Evolutionary conservation across 2,888 invertebrate genomes (phyloP).

Genomic region (Heterodera filipjevi): DNA sequence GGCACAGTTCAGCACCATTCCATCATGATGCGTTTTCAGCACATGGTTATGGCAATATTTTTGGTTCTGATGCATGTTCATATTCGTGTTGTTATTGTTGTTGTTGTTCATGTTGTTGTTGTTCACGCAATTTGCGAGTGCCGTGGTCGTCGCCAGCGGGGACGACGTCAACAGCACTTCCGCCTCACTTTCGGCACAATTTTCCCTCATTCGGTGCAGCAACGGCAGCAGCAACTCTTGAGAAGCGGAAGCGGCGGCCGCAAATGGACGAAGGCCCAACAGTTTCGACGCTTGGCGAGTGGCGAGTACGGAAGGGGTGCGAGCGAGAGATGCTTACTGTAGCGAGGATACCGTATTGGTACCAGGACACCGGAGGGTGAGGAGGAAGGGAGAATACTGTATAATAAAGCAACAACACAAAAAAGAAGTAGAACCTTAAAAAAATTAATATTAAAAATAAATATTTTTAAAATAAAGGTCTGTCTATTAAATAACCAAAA

Average conservation of each 20-base stretch:
- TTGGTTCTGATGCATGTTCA: background rate
- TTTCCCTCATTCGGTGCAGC: conserved; percentile 2
- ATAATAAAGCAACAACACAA: too few species aligned
- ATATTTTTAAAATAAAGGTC: too few species aligned
- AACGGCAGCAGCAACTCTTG: conserved; percentile 4
- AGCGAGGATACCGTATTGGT: background rate
- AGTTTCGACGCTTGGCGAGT: background rate
- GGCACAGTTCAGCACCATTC: conserved; percentile 8
- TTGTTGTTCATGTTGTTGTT: background rate
- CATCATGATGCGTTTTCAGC: background rate
- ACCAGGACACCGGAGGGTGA: background rate
- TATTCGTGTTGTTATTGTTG: background rate
- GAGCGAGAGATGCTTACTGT: background rate
- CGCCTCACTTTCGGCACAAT: background rate
- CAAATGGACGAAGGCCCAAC: conserved; percentile 6
- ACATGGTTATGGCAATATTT: background rate
- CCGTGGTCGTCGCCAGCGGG: conserved; percentile 4
- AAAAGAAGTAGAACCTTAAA: too few species aligned
- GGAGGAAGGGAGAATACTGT: too few species aligned
- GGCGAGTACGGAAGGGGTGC: background rate
- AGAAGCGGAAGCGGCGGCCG: conserved; percentile 1
- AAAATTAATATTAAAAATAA: too few species aligned
- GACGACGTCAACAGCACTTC: conserved; percentile 12
- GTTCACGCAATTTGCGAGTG: background rate
- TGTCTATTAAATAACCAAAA: too few species aligned